Evolutionary conservation across 2,113 vertebrate genomes (phyloP), one percentile per base, ranked within the genome.

Genomic region (Gopherus evgoodei): DNA sequence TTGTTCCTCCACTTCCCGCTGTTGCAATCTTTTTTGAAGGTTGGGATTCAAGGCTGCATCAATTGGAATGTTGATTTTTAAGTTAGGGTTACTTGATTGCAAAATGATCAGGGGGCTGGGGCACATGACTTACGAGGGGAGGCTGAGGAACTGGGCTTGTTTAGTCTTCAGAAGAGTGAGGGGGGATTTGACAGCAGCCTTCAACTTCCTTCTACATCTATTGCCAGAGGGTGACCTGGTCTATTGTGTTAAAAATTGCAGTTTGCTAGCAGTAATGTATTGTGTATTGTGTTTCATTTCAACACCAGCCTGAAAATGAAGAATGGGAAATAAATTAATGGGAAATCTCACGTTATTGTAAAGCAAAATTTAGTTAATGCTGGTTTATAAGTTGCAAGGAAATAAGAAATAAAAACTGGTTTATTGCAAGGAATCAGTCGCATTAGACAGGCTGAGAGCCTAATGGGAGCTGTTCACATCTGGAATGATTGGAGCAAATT

Each of bases 181-280:
- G 8, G 53, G 19, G 53, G 53, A 54, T 54, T 54, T 54, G 53
- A 54, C 22, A 54, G 53, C 53, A 22, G 53, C 8, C 21, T 54
- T 54, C 19, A 54, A 54, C 53, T 54, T 21, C 53, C 53, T 54
- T 54, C 53, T 27, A 11, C 56, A 27, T 27, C 56, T 38, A 75
- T 42, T 75, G 59, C 13, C 93, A 83, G 79, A 80, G 11, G 38
- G 16, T 56, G 89, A 94, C 42, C 56, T 86, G 19, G 50, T 95
- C 90, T 92, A 87, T 92, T 49, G 93, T 56, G 93, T 88, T 81
- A 59, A 76, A 0, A 3, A 13, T 25, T 89, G 89, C 78, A 89
- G 86, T 88, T 92, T 82, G n/a, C 35, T 91, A 93, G 76, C 86
- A 72, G 86, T 90, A 69, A 91, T 81, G 95, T 44, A 42, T 42